These are phyloP conservation scores for Lithophane leautieri DNA, from an alignment of 2,888 invertebrate species.

Conservation along the genomic window DNA sequence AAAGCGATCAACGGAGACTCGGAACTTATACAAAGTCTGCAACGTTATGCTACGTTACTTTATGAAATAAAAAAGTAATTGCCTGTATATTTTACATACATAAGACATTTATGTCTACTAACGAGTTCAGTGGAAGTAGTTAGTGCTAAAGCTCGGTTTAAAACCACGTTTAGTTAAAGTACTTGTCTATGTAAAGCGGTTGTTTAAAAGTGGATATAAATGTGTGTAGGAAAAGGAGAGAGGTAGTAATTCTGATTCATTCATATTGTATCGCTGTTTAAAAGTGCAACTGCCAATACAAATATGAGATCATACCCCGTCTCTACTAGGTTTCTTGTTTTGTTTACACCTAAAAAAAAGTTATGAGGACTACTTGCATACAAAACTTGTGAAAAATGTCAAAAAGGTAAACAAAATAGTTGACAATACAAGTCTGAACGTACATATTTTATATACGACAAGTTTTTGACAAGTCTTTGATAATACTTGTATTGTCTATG, in stretches of 20 bases:
- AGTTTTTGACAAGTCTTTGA: too few species aligned
- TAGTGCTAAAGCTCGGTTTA: slow-evolving; percentile 20
- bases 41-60: slow-evolving; percentile 5
- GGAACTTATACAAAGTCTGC: slow-evolving; percentile 45
- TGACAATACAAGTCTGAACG: too few species aligned
- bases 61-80: slow-evolving; percentile 23
- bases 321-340: neutral
- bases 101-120: slow-evolving; percentile 17
- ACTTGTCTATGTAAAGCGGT: neutral
- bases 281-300: neutral
- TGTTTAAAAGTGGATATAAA: neutral
- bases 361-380: neutral
- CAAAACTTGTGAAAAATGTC: neutral
- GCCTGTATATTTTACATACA: slow-evolving; percentile 12
- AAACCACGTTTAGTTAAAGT: slow-evolving; percentile 2
- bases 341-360: neutral
- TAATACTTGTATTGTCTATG: too few species aligned
- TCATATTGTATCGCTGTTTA: neutral
- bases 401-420: too few species aligned
- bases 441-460: too few species aligned
- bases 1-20: slow-evolving; percentile 59
- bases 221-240: neutral
- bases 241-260: neutral
- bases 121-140: slow-evolving; percentile 27
- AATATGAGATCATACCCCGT: neutral